Conservation (phyloP, 2,113 vertebrate genomes). For the Ciconia stormi region DNA sequence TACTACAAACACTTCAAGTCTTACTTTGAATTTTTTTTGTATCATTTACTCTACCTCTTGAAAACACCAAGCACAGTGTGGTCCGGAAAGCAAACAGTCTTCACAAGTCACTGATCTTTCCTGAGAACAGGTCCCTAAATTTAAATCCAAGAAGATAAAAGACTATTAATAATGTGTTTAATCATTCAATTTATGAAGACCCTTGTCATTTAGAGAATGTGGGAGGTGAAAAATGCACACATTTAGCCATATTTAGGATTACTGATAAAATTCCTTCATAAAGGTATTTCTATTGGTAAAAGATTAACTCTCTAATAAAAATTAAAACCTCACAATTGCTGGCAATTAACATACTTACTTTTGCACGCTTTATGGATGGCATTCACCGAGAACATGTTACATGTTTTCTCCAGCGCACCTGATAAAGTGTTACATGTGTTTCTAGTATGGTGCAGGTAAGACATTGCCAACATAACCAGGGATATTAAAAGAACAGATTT, state of each 20-base stretch:
- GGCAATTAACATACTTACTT: not conserved
- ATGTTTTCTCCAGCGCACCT: not conserved
- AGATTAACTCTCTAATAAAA: constrained; percentile 13
- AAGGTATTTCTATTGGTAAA: not conserved
- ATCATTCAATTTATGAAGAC: not conserved
- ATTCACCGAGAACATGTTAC: not conserved
- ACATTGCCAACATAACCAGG: not conserved
- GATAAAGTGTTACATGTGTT: not conserved
- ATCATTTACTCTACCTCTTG: constrained; percentile 85
- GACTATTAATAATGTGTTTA: constrained; percentile 23
- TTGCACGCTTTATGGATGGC: not conserved
- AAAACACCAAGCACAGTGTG: constrained; percentile 92
- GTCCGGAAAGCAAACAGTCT: constrained; percentile 88
- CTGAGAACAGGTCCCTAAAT: constrained; percentile 83
- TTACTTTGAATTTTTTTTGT: constrained; percentile 26
- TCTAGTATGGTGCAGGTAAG: not conserved
- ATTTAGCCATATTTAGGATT: not conserved
- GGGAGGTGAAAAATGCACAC: not conserved
- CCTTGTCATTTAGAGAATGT: not conserved
- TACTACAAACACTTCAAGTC: constrained; percentile 35
- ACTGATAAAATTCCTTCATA: not conserved
- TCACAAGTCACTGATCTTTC: constrained; percentile 84
- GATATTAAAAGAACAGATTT: not conserved
- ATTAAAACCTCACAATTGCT: not conserved
- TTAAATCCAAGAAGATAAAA: constrained; percentile 53